phyloP scores from a whole-genome alignment of 2,888 invertebrate genomes.

The Alviniconcha strummeri region DNA sequence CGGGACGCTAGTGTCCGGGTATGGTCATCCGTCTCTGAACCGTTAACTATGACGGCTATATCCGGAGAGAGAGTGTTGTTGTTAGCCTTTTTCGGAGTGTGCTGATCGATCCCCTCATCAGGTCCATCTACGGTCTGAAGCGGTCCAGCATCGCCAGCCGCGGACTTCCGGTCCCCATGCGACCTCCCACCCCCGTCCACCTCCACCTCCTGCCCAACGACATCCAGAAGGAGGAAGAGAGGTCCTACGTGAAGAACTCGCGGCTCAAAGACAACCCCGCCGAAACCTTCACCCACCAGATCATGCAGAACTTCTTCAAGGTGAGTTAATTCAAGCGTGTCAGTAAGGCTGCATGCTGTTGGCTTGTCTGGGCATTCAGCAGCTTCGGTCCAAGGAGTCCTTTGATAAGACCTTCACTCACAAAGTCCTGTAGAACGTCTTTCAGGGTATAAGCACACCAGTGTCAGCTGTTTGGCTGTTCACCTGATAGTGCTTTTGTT shows the following conservation, averaged over 20 bases:
- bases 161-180: constrained; percentile 44
- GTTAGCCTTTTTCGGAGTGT: no score
- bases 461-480: no score
- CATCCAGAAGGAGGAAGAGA: constrained; percentile 52
- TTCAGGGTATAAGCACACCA: no score
- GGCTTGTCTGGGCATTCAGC: no score
- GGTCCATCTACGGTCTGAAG: constrained; percentile 54
- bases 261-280: constrained; percentile 46
- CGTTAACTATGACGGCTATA: no score
- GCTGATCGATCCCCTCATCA: constrained; percentile 16
- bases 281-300: constrained; percentile 53
- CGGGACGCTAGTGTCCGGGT: background rate
- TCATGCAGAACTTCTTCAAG: constrained; percentile 55
- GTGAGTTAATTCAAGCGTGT: constrained; percentile 23
- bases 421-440: no score
- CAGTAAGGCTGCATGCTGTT: no score
- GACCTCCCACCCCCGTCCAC: constrained; percentile 37
- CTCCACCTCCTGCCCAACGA: constrained; percentile 40
- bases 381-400: no score
- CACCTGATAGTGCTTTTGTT: no score
- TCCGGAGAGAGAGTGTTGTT: no score
- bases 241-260: constrained; percentile 53
- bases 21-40: background rate
- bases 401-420: no score
- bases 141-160: constrained; percentile 50